Base-by-base conservation (phyloP, 2,113 vertebrate species). In the Xiphophorus maculatus region DNA sequence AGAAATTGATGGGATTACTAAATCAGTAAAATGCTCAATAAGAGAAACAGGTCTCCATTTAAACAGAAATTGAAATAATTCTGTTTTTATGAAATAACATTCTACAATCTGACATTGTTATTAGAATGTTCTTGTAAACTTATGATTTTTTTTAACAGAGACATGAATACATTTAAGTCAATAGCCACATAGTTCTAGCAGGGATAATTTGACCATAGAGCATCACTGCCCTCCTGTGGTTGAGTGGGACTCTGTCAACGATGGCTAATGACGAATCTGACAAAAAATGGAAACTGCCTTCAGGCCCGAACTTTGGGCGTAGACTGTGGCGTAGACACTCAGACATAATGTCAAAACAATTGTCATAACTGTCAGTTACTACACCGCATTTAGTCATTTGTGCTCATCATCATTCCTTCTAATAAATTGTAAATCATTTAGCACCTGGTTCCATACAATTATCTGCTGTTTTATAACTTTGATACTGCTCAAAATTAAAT, bases 171-270 rank as follows among this genome's bases (percentile, higher is more conserved):
- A 73, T 1, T 7, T 12, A 28, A 37, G 51, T 61, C 15, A 27
- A 32, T 30, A 19, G 13, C 13, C 35, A 17, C 27, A 48, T 35
- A 70, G 5, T 22, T 63, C 27, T 3, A n/a, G 27, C 54, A 63
- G 35, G 29, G 42, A 44, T 60, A 33, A 25, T 60, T 70, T 40
- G 60, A 75, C 67, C 42, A 27, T 30, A 74, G 84, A 66, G 68
- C 51, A 4, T 77, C 79, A 78, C 86, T 91, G 89, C 93, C 85
- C 88, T 82, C 91, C 35, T 32, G 87, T 88, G 90, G 90, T 60
- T 15, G 37, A 74, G 11, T 11, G 29, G 40, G 58, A 37, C 7
- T 69, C 9, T 67, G 40, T 75, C 17, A 17, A 19, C 17, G 28
- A 4, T n/a, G 1, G 14, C 29, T 81, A 62, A 44, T 28, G 8